Conservation (phyloP, 2,113 vertebrate genomes). For the Cygnus atratus region DNA sequence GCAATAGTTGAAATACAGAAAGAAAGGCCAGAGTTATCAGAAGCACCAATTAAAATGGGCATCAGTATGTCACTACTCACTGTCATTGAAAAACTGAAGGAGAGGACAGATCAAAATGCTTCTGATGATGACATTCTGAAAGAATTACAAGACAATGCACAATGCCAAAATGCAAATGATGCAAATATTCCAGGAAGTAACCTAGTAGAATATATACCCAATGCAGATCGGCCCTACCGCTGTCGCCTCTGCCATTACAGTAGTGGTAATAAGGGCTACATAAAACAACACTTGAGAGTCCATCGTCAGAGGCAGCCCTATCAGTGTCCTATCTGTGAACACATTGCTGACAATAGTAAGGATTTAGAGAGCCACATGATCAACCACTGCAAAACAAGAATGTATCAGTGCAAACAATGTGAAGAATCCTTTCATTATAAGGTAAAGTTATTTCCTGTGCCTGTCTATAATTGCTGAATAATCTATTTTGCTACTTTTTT, state of each 20-base stretch:
- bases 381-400: constrained; percentile 92
- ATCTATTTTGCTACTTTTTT: neutral
- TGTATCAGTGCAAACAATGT: constrained; percentile 92
- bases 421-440: constrained; percentile 92
- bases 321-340: constrained; percentile 97
- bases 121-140: constrained; percentile 95
- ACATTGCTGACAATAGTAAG: constrained; percentile 87
- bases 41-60: constrained; percentile 88
- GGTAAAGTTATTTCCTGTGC: constrained; percentile 70
- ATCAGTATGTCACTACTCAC: constrained; percentile 96
- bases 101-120: constrained; percentile 94
- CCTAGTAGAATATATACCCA: constrained; percentile 88
- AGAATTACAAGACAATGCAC: constrained; percentile 92
- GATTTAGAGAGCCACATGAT: constrained; percentile 96
- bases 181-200: constrained; percentile 50
- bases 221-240: constrained; percentile 87
- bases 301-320: constrained; percentile 93
- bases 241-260: constrained; percentile 93
- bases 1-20: constrained; percentile 78
- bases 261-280: constrained; percentile 95
- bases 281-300: constrained; percentile 94
- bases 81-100: constrained; percentile 92
- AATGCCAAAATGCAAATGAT: constrained; percentile 77
- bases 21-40: constrained; percentile 77
- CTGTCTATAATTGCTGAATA: neutral